Evolutionary conservation across 2,113 vertebrate species (phyloP).

Genomic region (Acrocephalus arundinaceus): DNA sequence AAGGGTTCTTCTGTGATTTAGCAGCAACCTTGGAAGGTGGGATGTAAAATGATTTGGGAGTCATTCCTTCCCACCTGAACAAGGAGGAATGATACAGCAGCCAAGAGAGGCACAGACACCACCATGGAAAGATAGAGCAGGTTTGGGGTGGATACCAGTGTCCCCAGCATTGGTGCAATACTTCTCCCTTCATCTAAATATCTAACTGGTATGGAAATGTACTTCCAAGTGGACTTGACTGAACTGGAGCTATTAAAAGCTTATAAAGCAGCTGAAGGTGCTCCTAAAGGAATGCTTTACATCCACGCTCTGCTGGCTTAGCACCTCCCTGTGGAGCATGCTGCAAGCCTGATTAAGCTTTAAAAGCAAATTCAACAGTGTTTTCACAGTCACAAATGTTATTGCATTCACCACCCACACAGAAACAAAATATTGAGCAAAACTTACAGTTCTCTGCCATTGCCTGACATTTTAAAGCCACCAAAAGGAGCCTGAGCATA

Average conservation of each 20-base stretch:
- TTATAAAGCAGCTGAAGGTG: not conserved
- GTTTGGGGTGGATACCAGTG: not conserved
- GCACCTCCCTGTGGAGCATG: not conserved
- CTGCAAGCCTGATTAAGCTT: not conserved
- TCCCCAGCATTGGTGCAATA: not conserved
- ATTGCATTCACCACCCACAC: not conserved
- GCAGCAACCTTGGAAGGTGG: not conserved
- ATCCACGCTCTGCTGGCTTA: not conserved
- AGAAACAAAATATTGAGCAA: not conserved
- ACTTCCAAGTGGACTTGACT: not conserved
- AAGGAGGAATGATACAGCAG: not conserved
- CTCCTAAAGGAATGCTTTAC: not conserved
- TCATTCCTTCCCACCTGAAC: not conserved
- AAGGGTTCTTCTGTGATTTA: not conserved
- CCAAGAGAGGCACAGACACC: not conserved
- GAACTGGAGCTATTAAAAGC: not conserved
- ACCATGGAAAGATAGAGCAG: not conserved
- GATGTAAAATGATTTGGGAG: not conserved
- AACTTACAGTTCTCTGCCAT: conserved; percentile 94
- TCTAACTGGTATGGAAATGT: not conserved
- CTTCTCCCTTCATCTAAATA: not conserved
- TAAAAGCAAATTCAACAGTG: not conserved
- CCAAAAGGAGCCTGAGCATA: conserved; percentile 92
- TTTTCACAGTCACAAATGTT: not conserved
- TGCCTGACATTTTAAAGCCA: conserved; percentile 96